Evolutionary conservation across 2,797 vertebrate genomes (phyloP).

Genomic region (Platyrinchus mystaceus): DNA sequence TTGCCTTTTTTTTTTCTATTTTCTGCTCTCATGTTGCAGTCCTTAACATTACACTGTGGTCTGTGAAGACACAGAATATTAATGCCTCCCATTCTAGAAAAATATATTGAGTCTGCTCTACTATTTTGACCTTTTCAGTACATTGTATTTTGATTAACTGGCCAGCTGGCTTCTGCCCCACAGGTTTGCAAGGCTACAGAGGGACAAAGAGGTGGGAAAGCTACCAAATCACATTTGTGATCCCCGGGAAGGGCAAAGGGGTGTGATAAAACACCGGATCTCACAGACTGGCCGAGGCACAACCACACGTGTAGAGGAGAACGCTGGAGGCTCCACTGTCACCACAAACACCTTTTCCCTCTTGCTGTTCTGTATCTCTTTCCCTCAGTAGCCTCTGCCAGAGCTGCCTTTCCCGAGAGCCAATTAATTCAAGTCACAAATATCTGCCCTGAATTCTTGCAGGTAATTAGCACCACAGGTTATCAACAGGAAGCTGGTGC

Average conservation of each 20-base stretch:
- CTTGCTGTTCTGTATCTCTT: neutral
- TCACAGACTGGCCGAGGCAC: neutral
- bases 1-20: slow-evolving; percentile 16
- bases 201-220: neutral
- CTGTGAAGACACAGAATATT: slow-evolving; percentile 44
- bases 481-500: slow-evolving; percentile 71
- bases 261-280: neutral
- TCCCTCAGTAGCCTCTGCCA: neutral
- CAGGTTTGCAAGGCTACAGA: slow-evolving; percentile 32
- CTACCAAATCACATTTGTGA: slow-evolving; percentile 3
- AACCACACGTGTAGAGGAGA: accelerated
- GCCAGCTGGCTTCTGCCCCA: slow-evolving; percentile 35
- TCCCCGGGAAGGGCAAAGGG: slow-evolving; percentile 9
- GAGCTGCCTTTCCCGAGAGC: neutral
- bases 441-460: slow-evolving; percentile 70
- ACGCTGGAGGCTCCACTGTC: neutral
- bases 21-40: slow-evolving; percentile 29
- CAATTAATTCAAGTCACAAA: slow-evolving; percentile 73
- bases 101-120: slow-evolving; percentile 33
- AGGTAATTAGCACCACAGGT: slow-evolving; percentile 76
- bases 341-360: neutral
- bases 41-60: neutral
- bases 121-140: slow-evolving; percentile 65
- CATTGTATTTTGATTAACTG: slow-evolving; percentile 67
- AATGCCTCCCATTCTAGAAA: slow-evolving; percentile 41